Conservation (phyloP, 2,797 vertebrate genomes). For the Buphagus erythrorhynchus region DNA sequence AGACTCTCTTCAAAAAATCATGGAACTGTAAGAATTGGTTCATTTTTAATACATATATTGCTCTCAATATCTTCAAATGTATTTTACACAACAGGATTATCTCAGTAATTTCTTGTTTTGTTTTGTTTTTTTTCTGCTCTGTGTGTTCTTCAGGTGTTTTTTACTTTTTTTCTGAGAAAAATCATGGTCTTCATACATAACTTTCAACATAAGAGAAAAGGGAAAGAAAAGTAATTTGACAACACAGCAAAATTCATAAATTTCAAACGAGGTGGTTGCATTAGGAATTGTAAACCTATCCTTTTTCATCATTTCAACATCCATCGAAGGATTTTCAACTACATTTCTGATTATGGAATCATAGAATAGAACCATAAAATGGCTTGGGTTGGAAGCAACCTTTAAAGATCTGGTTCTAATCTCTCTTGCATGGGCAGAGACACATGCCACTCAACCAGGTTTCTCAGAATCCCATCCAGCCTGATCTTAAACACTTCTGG, state of each 20-base stretch:
- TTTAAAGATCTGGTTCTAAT: neutral
- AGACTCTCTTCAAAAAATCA: neutral
- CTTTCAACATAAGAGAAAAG: neutral
- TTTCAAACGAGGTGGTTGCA: neutral
- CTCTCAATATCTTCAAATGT: neutral
- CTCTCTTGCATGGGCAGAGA: neutral
- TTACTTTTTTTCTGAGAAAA: neutral
- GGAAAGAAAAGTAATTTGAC: neutral
- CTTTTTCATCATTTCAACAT: neutral
- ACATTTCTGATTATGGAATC: neutral
- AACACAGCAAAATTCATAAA: neutral
- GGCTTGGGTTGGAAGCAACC: neutral
- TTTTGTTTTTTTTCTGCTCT: neutral
- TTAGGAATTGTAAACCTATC: neutral
- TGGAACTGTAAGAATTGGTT: neutral
- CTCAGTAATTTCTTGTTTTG: neutral
- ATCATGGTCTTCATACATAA: neutral
- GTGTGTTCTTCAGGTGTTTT: accelerated
- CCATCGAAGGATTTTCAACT: neutral
- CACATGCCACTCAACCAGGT: neutral
- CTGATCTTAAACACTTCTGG: neutral
- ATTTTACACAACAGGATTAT: neutral
- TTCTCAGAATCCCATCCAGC: neutral
- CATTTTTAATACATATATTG: neutral
- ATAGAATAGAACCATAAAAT: neutral